Evolutionary conservation across 2,113 vertebrate species (phyloP).

Genomic region (Carettochelys insculpta): DNA sequence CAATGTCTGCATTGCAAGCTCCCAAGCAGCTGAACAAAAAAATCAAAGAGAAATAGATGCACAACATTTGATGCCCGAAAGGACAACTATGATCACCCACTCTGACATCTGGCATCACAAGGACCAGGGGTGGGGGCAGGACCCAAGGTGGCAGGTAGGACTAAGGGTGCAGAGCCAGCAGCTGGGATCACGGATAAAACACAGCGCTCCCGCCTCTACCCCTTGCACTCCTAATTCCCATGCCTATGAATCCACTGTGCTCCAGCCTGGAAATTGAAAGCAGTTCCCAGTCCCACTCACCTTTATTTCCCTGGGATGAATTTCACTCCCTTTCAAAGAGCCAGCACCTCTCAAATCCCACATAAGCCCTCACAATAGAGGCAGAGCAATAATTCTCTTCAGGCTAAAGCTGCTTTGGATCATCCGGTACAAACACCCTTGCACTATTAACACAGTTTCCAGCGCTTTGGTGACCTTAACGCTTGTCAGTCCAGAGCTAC

Average conservation of each 20-base stretch:
- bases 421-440: neutral
- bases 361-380: neutral
- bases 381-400: neutral
- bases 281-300: rapidly evolving
- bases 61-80: neutral
- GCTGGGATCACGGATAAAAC: too few relatives aligned
- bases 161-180: too few relatives aligned
- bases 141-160: too few relatives aligned
- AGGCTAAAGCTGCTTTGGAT: neutral
- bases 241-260: neutral
- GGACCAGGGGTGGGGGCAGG: neutral
- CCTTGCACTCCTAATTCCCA: too few relatives aligned
- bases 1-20: rapidly evolving
- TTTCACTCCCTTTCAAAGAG: neutral
- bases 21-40: neutral
- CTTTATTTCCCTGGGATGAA: neutral
- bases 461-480: neutral
- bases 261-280: neutral
- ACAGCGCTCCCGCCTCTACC: too few relatives aligned
- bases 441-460: neutral
- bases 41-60: neutral
- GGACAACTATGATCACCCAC: neutral
- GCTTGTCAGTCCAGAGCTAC: neutral
- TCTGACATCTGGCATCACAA: neutral
- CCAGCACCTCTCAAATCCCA: neutral